A percentile compares a stretch with the other conserved stretches of the same genome.
These are phyloP conservation scores for Herpailurus yagouaroundi DNA, from an alignment of 2,113 vertebrate genomes.

Conservation along the genomic window DNA sequence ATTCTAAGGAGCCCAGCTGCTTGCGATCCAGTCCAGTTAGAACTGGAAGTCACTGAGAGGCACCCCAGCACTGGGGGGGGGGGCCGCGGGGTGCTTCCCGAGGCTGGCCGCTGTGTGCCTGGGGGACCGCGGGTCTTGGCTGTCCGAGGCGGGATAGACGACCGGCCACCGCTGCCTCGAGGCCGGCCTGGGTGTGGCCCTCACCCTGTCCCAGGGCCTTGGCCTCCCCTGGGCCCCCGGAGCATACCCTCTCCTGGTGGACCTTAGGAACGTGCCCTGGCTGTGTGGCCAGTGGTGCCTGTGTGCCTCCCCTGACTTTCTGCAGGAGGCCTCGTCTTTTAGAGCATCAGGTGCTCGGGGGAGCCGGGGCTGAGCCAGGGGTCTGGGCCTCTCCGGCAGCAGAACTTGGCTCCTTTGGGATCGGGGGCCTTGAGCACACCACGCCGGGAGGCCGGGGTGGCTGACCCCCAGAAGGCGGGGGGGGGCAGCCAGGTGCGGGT, in stretches of 20 bases:
- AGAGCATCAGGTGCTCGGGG: rapidly evolving
- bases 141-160: rapidly evolving
- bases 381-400: rapidly evolving
- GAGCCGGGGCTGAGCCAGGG: background rate
- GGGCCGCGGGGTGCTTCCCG: rapidly evolving
- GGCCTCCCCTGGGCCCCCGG: background rate
- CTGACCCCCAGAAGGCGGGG: rapidly evolving
- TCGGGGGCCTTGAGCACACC: background rate
- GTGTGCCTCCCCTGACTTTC: background rate
- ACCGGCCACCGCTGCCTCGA: rapidly evolving
- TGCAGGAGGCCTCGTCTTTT: background rate
- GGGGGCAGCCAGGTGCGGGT: background rate
- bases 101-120: background rate
- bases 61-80: rapidly evolving
- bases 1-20: background rate
- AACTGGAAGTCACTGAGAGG: background rate
- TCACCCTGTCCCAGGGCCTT: background rate
- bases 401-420: background rate
- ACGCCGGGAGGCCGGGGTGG: background rate
- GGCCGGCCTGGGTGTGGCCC: background rate
- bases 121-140: no score
- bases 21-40: background rate
- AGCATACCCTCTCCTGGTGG: background rate
- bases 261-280: background rate
- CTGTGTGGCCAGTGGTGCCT: rapidly evolving